A percentile compares a stretch with the other conserved stretches of the same genome.
Evolutionary conservation across 2,113 vertebrate species (phyloP).

Genomic region (Takifugu bimaculatus): DNA sequence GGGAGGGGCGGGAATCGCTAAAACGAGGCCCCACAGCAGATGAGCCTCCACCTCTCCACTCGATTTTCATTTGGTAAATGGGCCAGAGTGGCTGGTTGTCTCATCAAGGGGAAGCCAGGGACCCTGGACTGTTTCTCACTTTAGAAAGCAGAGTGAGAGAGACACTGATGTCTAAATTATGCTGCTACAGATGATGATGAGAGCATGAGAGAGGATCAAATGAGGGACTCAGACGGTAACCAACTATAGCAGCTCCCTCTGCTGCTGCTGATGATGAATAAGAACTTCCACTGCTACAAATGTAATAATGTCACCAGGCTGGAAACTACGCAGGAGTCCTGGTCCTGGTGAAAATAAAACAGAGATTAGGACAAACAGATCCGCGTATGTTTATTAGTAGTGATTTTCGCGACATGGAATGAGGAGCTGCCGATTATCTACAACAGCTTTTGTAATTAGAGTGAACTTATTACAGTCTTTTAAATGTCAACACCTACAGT

Average conservation of each 20-base stretch:
- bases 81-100: conserved; percentile 64
- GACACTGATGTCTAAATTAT: conserved; percentile 75
- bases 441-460: conserved; percentile 11
- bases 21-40: conserved; percentile 53
- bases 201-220: conserved; percentile 53
- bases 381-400: conserved; percentile 10
- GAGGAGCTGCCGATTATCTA: no score
- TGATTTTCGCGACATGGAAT: no score
- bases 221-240: conserved; percentile 50
- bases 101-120: conserved; percentile 63
- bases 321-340: conserved; percentile 3
- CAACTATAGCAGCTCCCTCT: conserved; percentile 68
- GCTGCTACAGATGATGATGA: conserved; percentile 51
- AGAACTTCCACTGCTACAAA: conserved; percentile 40
- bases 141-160: conserved; percentile 55
- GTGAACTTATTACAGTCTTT: conserved; percentile 15
- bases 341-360: background rate
- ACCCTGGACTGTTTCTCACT: conserved; percentile 54
- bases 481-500: conserved; percentile 26
- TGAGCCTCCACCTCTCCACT: conserved; percentile 46
- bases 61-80: conserved; percentile 73
- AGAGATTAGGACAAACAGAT: conserved; percentile 5
- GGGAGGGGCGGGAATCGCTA: conserved; percentile 45
- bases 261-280: conserved; percentile 53
- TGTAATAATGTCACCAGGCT: conserved; percentile 20